Evolutionary conservation across 2,888 invertebrate species (phyloP), one percentile per base, ranked within the genome.

Genomic region (Pteria penguin): DNA sequence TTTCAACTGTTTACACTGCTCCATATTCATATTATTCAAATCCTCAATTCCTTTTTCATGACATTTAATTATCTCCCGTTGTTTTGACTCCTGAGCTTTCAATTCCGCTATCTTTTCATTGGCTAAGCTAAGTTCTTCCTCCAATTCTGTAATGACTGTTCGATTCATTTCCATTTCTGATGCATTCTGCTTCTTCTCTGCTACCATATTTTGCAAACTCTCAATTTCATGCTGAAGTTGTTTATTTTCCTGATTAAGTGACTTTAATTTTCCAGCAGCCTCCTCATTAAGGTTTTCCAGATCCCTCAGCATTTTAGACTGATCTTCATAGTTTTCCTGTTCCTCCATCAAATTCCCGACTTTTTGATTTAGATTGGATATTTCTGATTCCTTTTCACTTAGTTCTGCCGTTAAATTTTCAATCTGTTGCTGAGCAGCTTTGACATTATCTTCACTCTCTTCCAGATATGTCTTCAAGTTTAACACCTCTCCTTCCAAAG

Each of bases 401-500:
- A 80, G 26, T n/a, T 80, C 33, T 8, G 66, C 75, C 26, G 76
- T 66, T 22, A 86, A 54, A 5, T 76, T 72, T 14, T 81, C 62
- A 29, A 78, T 75, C 33, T 79, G 75, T 29, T 86, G 84, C 4
- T 79, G 31, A 18, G 86, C 66, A n/a, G 80, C 71, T 14, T 81
- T 76, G 65, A 86, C 60, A 55, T 72, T 79, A 22, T 82, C 81
- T 58, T 86, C 80, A n/a, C 75, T 76, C 1, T 81, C 82, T 11
- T 79, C 77, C 31, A 83, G 26, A n/a, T 85, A 79, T 18, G 68
- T 32, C 71, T 81, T 79, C 4, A 86, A 58, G 4, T 75, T 70
- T 18, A 81, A 74, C 5, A 83, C 45, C 55, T 84, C 72, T 27
- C 61, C 71, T 71, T 84, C 80, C 14, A 89, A 78, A 22, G 82